A percentile compares a stretch with the other conserved stretches of the same genome.
Conservation (phyloP, 1,140 invertebrate genomes). For the Asobara japonica region DNA sequence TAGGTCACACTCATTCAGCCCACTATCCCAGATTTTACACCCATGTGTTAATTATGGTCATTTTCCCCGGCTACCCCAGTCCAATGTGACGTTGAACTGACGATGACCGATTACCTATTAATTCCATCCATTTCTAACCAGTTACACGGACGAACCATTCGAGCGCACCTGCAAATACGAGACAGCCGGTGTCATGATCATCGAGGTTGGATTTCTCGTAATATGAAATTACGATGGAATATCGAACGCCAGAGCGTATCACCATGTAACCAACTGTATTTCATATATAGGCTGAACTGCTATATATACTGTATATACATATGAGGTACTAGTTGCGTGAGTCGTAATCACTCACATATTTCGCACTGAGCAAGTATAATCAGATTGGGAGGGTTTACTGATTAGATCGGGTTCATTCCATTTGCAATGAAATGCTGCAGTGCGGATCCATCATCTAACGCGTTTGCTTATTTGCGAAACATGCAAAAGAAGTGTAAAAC, state of each 20-base stretch:
- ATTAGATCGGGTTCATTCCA: background rate
- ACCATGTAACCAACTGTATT: background rate
- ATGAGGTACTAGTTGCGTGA: background rate
- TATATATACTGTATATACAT: background rate
- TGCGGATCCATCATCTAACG: too few relatives aligned
- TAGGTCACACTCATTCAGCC: too few relatives aligned
- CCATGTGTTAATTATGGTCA: too few relatives aligned
- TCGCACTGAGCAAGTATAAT: background rate
- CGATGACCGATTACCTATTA: background rate
- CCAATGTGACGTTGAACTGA: background rate
- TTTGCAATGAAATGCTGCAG: background rate
- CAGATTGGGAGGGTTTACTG: slow-evolving; percentile 1
- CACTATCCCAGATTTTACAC: too few relatives aligned
- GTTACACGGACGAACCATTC: background rate
- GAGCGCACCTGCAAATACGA: background rate
- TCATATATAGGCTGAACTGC: background rate
- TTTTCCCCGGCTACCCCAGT: too few relatives aligned
- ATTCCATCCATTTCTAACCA: background rate
- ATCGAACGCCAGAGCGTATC: background rate
- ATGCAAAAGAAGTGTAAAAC: too few relatives aligned
- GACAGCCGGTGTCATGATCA: background rate
- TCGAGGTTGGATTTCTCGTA: slow-evolving; percentile 9
- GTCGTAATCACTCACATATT: background rate
- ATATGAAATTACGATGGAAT: slow-evolving; percentile 9
- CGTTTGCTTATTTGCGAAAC: too few relatives aligned